phyloP scores from a whole-genome alignment of 2,113 vertebrate genomes.

The Asarcornis scutulata region DNA sequence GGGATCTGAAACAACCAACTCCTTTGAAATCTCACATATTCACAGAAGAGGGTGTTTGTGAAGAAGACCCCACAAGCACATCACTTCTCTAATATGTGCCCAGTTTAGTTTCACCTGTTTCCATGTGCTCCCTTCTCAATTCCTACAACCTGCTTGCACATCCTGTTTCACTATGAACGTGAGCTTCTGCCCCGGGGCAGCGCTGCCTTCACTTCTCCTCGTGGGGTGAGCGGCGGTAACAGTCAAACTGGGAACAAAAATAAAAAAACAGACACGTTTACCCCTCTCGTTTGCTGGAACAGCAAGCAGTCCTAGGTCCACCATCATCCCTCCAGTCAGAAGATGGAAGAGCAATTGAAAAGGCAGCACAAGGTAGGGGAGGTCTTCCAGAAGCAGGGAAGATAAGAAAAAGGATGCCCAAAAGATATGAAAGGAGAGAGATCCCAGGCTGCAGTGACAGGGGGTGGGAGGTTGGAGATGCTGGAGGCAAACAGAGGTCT shows the following conservation, averaged over 20 bases:
- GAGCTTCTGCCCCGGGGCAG: conserved; percentile 29
- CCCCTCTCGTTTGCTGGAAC: not conserved
- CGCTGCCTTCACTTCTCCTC: conserved; percentile 62
- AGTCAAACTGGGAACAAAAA: not conserved
- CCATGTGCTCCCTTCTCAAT: conserved; percentile 58
- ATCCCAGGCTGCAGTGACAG: not conserved
- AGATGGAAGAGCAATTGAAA: not conserved
- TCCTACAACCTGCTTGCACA: conserved; percentile 59
- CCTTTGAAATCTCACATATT: conserved; percentile 44
- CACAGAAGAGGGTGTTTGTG: not conserved
- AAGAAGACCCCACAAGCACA: conserved; percentile 31
- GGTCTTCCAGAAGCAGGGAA: not conserved
- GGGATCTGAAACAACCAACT: conserved; percentile 52
- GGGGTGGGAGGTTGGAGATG: not conserved
- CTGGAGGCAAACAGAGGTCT: not conserved
- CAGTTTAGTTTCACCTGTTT: conserved; percentile 51
- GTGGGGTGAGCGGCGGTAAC: not conserved
- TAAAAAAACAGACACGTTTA: not conserved
- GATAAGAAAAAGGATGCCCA: not conserved
- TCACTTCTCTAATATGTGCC: conserved; percentile 54
- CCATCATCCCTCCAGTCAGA: not conserved
- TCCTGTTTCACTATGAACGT: conserved; percentile 76
- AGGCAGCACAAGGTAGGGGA: not conserved
- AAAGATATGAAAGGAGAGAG: not conserved
- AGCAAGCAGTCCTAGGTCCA: not conserved